These are phyloP conservation scores for Cyclura pinguis DNA, from an alignment of 2,797 vertebrate genomes.

Conservation along the genomic window DNA sequence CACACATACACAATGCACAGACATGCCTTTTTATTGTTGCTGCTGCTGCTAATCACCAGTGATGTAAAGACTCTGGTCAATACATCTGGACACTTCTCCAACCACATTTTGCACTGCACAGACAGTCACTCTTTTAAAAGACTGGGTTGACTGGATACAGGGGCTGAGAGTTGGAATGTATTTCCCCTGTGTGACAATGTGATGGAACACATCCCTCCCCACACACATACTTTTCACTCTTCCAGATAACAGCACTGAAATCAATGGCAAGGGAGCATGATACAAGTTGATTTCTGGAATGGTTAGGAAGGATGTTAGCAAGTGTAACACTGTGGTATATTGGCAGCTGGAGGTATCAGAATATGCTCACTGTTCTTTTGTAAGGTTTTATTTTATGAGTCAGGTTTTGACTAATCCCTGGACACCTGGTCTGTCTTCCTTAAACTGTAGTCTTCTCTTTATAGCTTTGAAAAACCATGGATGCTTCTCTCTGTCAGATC, in stretches of 20 bases:
- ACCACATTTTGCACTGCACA: neutral
- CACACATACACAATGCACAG: neutral
- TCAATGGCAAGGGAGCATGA: neutral
- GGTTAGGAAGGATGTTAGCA: neutral
- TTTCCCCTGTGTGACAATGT: neutral
- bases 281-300: neutral
- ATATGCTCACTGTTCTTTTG: neutral
- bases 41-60: neutral
- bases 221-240: neutral
- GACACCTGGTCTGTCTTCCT: neutral
- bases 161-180: neutral
- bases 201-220: neutral
- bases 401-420: neutral
- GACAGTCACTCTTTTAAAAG: neutral
- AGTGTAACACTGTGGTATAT: neutral
- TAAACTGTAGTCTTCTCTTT: neutral
- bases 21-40: neutral
- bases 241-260: neutral
- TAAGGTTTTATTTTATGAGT: too few species aligned
- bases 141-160: neutral
- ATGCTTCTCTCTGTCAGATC: neutral
- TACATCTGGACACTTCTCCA: neutral
- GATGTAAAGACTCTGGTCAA: neutral
- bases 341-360: too few species aligned
- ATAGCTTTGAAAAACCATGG: neutral